Percentiles rank a stretch among this genome's conserved stretches.
Evolutionary conservation across 2,888 invertebrate species (phyloP).

Genomic region (Bursaphelenchus okinawaensis): DNA sequence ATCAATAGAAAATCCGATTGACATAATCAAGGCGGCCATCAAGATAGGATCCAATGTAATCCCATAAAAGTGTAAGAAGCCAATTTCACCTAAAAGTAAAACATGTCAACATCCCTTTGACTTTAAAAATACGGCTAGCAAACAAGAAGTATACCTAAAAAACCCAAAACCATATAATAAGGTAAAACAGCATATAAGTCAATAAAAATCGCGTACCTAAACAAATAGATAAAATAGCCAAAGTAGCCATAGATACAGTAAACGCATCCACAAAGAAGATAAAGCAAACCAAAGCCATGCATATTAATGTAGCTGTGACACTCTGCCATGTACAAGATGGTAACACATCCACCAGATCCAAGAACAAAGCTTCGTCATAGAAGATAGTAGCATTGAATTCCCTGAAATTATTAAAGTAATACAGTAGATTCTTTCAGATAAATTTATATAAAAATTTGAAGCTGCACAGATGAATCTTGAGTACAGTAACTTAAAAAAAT

Average conservation of each 20-base stretch:
- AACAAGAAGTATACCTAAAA: too few species aligned
- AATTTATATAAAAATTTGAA: too few species aligned
- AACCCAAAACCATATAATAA: too few species aligned
- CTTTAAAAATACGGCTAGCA: too few species aligned
- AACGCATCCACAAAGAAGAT: slow-evolving; percentile 44
- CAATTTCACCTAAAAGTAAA: too few species aligned
- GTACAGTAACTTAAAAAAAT: neutral
- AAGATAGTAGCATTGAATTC: slow-evolving; percentile 38
- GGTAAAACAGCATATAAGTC: too few species aligned
- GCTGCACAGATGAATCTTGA: too few species aligned
- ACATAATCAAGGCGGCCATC: slow-evolving; percentile 47
- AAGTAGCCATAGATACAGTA: slow-evolving; percentile 38
- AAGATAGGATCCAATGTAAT: slow-evolving; percentile 48
- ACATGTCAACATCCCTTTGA: too few species aligned
- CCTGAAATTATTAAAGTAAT: too few species aligned
- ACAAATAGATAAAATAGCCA: slow-evolving; percentile 29
- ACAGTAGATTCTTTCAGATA: too few species aligned
- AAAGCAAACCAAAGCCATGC: slow-evolving; percentile 47
- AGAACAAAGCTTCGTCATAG: slow-evolving; percentile 37
- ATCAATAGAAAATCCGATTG: slow-evolving; percentile 52
- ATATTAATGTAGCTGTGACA: slow-evolving; percentile 40
- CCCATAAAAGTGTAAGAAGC: slow-evolving; percentile 38
- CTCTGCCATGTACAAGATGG: slow-evolving; percentile 38
- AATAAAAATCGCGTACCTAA: too few species aligned
- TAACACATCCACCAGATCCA: slow-evolving; percentile 38